Conservation (phyloP, 2,888 invertebrate genomes). For the Nebria salina region DNA sequence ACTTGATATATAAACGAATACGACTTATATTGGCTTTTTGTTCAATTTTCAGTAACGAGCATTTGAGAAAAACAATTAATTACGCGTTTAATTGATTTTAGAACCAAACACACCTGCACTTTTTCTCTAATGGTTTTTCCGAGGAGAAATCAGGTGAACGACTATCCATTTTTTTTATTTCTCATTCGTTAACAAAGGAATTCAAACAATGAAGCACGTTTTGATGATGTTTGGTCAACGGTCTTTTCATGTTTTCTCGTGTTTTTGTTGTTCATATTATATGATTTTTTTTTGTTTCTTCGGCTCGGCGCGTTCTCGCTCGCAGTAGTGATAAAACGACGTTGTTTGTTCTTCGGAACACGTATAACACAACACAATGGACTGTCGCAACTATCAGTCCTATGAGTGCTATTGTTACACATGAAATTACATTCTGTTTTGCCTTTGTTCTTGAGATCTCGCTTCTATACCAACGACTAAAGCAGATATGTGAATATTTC, state of each 20-base stretch:
- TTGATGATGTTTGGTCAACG: constrained; percentile 46
- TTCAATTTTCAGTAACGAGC: neutral
- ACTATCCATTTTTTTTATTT: constrained; percentile 31
- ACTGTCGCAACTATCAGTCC: constrained; percentile 46
- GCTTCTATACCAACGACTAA: neutral
- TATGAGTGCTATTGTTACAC: constrained; percentile 44
- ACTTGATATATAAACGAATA: neutral
- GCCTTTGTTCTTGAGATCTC: constrained; percentile 41
- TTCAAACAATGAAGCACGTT: constrained; percentile 43
- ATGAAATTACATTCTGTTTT: constrained; percentile 47
- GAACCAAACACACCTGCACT: constrained; percentile 28
- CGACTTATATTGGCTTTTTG: neutral
- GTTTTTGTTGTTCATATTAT: neutral
- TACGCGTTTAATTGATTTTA: constrained; percentile 44
- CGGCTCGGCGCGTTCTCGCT: neutral
- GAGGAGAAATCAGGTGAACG: constrained; percentile 39
- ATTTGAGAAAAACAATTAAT: constrained; percentile 31
- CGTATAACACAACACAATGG: constrained; percentile 42
- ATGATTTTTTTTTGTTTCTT: neutral
- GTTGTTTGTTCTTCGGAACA: constrained; percentile 14
- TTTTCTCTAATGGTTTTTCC: constrained; percentile 30
- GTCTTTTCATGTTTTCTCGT: constrained; percentile 43
- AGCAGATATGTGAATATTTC: constrained; percentile 13
- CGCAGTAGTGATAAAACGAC: constrained; percentile 39
- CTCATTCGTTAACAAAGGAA: constrained; percentile 31